Evolutionary conservation across 2,888 invertebrate species (phyloP), one percentile per base, ranked within the genome.

Genomic region (Dolichomitus sp.): DNA sequence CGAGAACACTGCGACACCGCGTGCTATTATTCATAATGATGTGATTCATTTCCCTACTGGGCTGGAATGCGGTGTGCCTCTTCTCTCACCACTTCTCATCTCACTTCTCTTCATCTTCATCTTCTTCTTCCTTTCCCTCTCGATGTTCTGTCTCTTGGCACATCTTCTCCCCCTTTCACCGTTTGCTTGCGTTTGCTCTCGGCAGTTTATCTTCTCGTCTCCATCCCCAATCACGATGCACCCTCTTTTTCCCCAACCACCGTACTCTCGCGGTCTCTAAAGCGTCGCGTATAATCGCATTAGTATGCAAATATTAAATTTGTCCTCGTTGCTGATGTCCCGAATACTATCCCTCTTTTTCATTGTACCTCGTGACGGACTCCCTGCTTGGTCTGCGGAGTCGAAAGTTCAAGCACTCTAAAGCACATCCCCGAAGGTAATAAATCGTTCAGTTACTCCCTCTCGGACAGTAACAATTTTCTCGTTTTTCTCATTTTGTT

Each of bases 1-100:
- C 88, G 88, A 88, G 88, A 90, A 88, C 84, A 87, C 81, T 83
- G 85, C 85, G 85, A 85, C 84, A 82, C 82, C 79, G 84, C 86
- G 86, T 88, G 88, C 90, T 90, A 90, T 90, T 91, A 91, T 91
- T 92, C 90, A 89, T 90, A 89, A 89, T 90, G 89, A 90, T 90
- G 89, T 88, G 89, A 89, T 91, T 90, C 89, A 90, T 90, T 90
- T 89, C 87, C 83, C 87, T 87, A 81, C 78, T 76, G 83, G 81
- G 72, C 73, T 72, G 23, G 70, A 81, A 75, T 57, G 74, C 81
- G 83, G 75, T 87, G 84, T 81, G 86, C 78, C 86, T 85, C 81
- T 81, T 83, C 84, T 80, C 73, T 83, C 84, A 83, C 84, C 83
- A 75, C 82, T 30, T 72, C 57, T 72, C 33, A 19, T 50, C 73